Conservation (phyloP, 2,113 vertebrate species). For the Zosterops borbonicus region DNA sequence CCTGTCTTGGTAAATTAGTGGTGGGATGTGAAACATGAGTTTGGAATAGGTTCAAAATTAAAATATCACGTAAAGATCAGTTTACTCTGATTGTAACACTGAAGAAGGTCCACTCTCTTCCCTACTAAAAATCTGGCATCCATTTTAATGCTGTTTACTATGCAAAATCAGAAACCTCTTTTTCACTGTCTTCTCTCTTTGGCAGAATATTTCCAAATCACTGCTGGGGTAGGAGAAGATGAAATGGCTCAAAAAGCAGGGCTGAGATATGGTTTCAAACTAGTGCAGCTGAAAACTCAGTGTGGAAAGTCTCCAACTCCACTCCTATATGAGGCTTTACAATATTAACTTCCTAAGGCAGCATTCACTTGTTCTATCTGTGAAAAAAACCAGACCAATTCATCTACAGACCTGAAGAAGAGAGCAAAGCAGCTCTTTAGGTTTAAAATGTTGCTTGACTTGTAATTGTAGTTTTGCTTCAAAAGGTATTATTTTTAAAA, state of each 20-base stretch:
- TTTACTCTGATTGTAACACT: background rate
- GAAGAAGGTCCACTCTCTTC: background rate
- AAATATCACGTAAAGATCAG: slow-evolving; percentile 46
- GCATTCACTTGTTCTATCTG: background rate
- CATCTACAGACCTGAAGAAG: background rate
- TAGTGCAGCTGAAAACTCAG: background rate
- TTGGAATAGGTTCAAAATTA: slow-evolving; percentile 2
- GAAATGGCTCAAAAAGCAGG: background rate
- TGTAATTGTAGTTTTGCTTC: background rate
- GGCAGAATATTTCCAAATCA: background rate
- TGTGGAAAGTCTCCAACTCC: background rate
- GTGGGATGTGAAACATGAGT: slow-evolving; percentile 49
- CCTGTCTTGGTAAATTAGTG: background rate
- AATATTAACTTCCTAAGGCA: background rate
- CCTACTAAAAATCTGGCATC: background rate
- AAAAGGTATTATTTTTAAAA: background rate
- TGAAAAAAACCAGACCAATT: background rate
- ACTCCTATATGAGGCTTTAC: background rate
- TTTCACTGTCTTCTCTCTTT: background rate
- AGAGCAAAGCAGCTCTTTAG: background rate
- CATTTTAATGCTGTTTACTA: slow-evolving; percentile 20
- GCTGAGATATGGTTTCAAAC: background rate
- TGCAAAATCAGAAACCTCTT: background rate
- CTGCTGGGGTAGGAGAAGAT: background rate
- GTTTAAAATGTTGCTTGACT: background rate